Conservation (phyloP, 2,888 invertebrate genomes). For the Anorthoa munda region DNA sequence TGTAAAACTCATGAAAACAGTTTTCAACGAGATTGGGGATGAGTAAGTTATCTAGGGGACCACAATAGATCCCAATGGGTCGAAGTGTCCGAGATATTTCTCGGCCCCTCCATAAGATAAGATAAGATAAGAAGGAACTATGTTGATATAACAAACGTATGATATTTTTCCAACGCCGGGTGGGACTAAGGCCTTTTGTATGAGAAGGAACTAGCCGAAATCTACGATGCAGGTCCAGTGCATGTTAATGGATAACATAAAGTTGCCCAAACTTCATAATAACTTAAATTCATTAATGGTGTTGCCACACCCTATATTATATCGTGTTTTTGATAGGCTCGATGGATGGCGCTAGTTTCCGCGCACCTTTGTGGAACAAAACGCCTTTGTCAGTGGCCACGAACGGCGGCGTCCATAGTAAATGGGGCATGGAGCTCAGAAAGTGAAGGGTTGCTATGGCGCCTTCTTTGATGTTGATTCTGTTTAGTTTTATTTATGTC, state of each 20-base stretch:
- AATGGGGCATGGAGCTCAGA: constrained; percentile 19
- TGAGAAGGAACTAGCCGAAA: no score
- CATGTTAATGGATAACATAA: not conserved
- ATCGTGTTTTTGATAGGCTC: constrained; percentile 16
- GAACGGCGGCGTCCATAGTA: constrained; percentile 36
- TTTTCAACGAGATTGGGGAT: no score
- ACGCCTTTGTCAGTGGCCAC: constrained; percentile 64
- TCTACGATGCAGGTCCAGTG: no score
- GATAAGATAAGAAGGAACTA: no score
- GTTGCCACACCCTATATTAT: not conserved
- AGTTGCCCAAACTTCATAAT: not conserved
- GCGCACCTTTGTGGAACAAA: constrained; percentile 56
- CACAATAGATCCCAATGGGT: no score
- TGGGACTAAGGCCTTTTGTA: no score
- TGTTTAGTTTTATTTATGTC: not conserved
- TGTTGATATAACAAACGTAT: no score
- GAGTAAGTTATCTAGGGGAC: no score
- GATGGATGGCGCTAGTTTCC: constrained; percentile 20
- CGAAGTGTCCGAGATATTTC: no score
- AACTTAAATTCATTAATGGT: not conserved
- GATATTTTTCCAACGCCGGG: no score
- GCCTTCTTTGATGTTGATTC: constrained; percentile 24
- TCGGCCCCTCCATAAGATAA: no score
- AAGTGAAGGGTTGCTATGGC: constrained; percentile 4
- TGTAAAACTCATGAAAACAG: no score